Conservation (phyloP, 2,888 invertebrate genomes). For the Mesochorus sp. region DNA sequence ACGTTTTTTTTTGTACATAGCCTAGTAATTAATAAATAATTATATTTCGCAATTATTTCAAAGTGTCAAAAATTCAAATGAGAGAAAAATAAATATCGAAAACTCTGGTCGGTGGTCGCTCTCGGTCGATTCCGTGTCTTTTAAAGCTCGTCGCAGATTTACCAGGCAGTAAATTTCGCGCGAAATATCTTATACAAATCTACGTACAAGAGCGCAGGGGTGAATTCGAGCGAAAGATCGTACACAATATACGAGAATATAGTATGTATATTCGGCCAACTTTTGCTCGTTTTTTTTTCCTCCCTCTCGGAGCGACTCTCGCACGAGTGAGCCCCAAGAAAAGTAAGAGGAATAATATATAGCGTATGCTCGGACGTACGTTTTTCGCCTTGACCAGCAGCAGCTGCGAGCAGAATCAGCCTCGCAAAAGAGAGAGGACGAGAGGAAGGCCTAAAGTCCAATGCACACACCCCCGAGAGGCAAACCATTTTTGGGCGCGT, state of each 20-base stretch:
- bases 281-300: conserved; percentile 6
- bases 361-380: conserved; percentile 47
- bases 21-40: too few relatives aligned
- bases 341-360: conserved; percentile 45
- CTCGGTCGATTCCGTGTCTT: too few relatives aligned
- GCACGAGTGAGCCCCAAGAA: conserved; percentile 42
- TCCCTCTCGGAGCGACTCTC: conserved; percentile 32
- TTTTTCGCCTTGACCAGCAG: conserved; percentile 58
- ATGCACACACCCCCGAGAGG: conserved; percentile 63
- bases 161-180: neutral
- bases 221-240: conserved; percentile 5
- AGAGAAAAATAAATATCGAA: neutral
- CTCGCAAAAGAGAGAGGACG: conserved; percentile 6
- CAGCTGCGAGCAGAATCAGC: conserved; percentile 36
- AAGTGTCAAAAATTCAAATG: too few relatives aligned
- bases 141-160: neutral
- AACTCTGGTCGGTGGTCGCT: too few relatives aligned
- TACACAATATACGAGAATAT: conserved; percentile 27
- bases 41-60: too few relatives aligned
- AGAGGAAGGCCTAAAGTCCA: conserved; percentile 27
- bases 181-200: conserved; percentile 11
- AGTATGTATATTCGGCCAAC: conserved; percentile 19
- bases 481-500: conserved; percentile 77
- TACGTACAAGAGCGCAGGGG: conserved; percentile 49
- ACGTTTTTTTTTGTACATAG: too few relatives aligned